Evolutionary conservation across 2,113 vertebrate species (phyloP).

Genomic region (Hemiprocne comata): DNA sequence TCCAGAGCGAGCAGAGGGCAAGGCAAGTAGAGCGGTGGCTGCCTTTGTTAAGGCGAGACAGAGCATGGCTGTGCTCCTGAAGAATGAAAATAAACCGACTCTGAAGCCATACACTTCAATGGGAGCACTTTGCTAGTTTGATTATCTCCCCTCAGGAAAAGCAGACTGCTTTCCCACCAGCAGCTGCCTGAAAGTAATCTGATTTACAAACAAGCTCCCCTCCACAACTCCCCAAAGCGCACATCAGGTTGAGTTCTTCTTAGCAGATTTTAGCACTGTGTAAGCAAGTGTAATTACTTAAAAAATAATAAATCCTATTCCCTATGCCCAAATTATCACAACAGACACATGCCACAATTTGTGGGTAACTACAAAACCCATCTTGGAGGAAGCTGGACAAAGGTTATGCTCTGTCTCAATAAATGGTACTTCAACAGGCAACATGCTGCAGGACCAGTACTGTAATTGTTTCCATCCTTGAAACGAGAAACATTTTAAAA

Average conservation of each 20-base stretch:
- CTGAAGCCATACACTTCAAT: background rate
- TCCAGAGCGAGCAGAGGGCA: background rate
- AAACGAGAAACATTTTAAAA: slow-evolving; percentile 6
- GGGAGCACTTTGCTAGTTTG: background rate
- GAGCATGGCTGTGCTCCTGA: background rate
- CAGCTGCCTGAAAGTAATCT: background rate
- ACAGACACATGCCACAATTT: background rate
- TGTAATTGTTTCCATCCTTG: slow-evolving; percentile 18
- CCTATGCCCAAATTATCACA: background rate
- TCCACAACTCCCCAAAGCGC: background rate
- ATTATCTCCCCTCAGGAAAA: background rate
- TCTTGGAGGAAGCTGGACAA: background rate
- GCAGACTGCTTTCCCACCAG: background rate
- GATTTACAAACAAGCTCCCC: background rate
- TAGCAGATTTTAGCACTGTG: background rate
- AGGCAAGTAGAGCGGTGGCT: background rate
- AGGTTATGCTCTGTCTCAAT: background rate
- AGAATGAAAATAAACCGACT: background rate
- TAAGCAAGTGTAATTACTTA: background rate
- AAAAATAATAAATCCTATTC: background rate
- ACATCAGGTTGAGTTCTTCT: background rate
- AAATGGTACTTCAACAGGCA: background rate
- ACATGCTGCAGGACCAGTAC: background rate
- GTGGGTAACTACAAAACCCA: background rate
- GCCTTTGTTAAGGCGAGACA: background rate